Evolutionary conservation across 1,140 invertebrate genomes (phyloP).

Genomic region (Riptortus pedestris): DNA sequence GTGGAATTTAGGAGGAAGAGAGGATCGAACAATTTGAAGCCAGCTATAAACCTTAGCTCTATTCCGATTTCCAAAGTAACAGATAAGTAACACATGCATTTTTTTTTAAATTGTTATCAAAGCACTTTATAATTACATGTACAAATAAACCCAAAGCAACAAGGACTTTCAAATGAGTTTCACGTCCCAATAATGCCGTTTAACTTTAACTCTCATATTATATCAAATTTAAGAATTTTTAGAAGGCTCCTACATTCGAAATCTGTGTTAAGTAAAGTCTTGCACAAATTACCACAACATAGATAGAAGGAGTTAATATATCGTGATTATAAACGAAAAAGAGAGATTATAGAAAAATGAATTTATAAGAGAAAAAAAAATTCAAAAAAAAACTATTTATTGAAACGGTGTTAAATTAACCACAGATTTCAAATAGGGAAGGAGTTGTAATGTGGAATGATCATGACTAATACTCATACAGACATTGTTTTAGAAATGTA

Average conservation of each 20-base stretch:
- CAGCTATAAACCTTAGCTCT: background rate
- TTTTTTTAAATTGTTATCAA: slow-evolving; percentile 11
- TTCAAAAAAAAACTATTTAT: too few species aligned
- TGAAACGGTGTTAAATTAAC: too few species aligned
- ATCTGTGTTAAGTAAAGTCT: background rate
- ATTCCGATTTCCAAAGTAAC: background rate
- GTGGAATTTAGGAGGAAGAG: background rate
- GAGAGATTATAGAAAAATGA: background rate
- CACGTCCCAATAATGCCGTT: slow-evolving; percentile 11
- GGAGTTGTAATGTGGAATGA: background rate
- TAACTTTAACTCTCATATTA: background rate
- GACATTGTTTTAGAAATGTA: background rate
- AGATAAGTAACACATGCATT: background rate
- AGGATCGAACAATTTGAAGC: background rate
- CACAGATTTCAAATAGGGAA: slow-evolving; percentile 13
- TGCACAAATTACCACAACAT: background rate
- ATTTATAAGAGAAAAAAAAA: slow-evolving; percentile 1
- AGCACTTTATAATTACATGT: background rate
- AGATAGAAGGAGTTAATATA: background rate
- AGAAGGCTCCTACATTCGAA: background rate
- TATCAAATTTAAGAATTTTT: background rate
- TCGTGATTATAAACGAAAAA: background rate
- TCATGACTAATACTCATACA: slow-evolving; percentile 19
- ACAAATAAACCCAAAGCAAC: background rate
- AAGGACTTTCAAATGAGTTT: background rate